A percentile compares a stretch with the other conserved stretches of the same genome.
Conservation (phyloP, 2,888 invertebrate genomes). For the Electrophaes corylata region DNA sequence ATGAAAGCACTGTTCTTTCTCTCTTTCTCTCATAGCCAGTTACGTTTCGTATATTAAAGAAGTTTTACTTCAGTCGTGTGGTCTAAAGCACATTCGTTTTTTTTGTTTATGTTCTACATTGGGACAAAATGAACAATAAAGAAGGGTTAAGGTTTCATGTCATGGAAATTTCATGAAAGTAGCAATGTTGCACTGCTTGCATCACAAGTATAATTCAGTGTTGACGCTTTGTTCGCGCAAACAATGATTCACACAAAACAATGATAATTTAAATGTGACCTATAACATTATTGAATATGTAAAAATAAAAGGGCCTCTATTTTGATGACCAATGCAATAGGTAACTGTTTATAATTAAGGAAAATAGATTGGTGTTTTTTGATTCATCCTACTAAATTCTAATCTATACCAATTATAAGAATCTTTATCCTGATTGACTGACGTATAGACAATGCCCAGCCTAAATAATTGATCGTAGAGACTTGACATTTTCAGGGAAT, state of each 20-base stretch:
- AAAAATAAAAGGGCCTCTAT: slow-evolving; percentile 45
- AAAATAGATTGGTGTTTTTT: background rate
- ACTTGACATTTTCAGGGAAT: too few species aligned
- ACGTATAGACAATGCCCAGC: too few species aligned
- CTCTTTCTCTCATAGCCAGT: too few species aligned
- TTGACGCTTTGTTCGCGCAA: slow-evolving; percentile 42
- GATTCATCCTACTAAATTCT: too few species aligned
- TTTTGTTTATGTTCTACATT: too few species aligned
- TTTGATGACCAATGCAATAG: slow-evolving; percentile 36
- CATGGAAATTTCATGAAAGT: slow-evolving; percentile 16
- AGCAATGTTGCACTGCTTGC: slow-evolving; percentile 33
- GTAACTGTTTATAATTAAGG: background rate
- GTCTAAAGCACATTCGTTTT: too few species aligned
- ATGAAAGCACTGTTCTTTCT: too few species aligned
- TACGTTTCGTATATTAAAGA: too few species aligned
- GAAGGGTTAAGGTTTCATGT: slow-evolving; percentile 11
- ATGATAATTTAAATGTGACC: slow-evolving; percentile 52
- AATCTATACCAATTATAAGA: too few species aligned
- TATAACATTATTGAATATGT: slow-evolving; percentile 60
- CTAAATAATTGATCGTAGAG: too few species aligned
- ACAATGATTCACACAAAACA: slow-evolving; percentile 60
- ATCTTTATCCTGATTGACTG: too few species aligned
- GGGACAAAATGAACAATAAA: slow-evolving; percentile 5
- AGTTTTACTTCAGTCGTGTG: too few species aligned
- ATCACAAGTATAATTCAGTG: slow-evolving; percentile 39